Base-by-base conservation (phyloP, 2,113 vertebrate species). In the Serilophus lunatus region DNA sequence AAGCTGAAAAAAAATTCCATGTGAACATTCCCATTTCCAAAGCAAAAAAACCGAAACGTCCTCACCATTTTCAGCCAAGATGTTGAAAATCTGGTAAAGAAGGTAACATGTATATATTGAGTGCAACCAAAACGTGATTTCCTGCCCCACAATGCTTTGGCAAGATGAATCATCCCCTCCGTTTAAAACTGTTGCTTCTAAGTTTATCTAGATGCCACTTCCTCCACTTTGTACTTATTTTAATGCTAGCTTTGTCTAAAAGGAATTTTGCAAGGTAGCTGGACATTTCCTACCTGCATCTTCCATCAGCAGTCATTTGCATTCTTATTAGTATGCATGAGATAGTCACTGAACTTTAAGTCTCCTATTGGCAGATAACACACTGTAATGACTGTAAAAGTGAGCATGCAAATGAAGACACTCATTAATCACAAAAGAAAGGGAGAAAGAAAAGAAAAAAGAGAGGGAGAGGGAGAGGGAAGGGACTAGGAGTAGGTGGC, bases 251-350 rank as follows among this genome's bases (percentile, higher is more conserved):
- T 92, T 60, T 92, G 80, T 95, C 82, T 92, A 63, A 97, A 93
- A 61, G 78, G 79, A 96, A 95, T 97, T 96, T 94, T 88, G 88
- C 71, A 97, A 97, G 92, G 97, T 96, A 98, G 94, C 80, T 95
- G 95, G 97, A 97, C 85, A 94, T 97, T 97, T 98, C 97, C 96
- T 97, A 97, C 95, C 92, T 97, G 26, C 86, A 96, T 97, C 95
- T 98, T 98, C 98, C 96, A 98, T 95, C 96, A 98, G 88, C 75
- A 77, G 93, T 98, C 96, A 98, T 99, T 97, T 98, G 97, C 98
- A 98, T 98, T 97, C 98, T 98, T 96, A 99, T 98, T 98, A 98
- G 98, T 97, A 98, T 98, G 98, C 98, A 99, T 98, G 98, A 98
- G 98, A 98, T 98, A 98, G 98, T 97, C 92, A 96, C 69, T 98